Base-by-base conservation (phyloP, 2,113 vertebrate genomes). In the Pleuronectes platessa region DNA sequence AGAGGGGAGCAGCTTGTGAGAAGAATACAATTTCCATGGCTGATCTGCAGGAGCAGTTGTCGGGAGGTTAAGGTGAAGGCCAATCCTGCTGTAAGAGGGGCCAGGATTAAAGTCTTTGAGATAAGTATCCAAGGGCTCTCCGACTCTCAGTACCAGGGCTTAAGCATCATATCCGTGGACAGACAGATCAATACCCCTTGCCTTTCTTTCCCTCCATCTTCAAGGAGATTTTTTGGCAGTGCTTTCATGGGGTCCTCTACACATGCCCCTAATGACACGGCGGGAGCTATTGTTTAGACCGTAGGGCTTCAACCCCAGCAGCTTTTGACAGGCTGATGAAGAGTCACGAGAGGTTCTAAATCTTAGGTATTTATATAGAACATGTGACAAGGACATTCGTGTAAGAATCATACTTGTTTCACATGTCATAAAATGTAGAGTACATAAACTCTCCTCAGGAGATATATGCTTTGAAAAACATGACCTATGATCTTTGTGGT, bases 141-240 rank as follows among this genome's bases (percentile, higher is more conserved):
- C 89, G 90, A 93, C 95, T 96, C 96, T 97, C 93, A 95, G 95
- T 94, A 95, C 93, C 93, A 84, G 92, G 93, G 96, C 95, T 98
- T 96, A 96, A 96, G 95, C 96, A 96, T 96, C 96, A 96, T 94
- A 96, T 97, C 94, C 96, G 91, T 96, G 96, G 96, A 97, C 97
- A 98, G 96, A 96, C 96, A 92, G 96, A 98, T 98, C 97, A 94
- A 99, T 98, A 97, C 90, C 92, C 93, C 93, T 96, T 95, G 83
- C 94, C 95, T 97, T 96, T 96, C 96, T 95, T 95, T 96, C 85
- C 79, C 90, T 90, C 94, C 93, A 94, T 96, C 95, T 96, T 97
- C 95, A 96, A 96, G 96, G 96, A 96, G 96, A 98, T 95, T 97
- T 97, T 88, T 88, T 88, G 95, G 81, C 87, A 84, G 94, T 91